phyloP scores from a whole-genome alignment of 2,113 vertebrate species.

The Pachyramphus minor region DNA sequence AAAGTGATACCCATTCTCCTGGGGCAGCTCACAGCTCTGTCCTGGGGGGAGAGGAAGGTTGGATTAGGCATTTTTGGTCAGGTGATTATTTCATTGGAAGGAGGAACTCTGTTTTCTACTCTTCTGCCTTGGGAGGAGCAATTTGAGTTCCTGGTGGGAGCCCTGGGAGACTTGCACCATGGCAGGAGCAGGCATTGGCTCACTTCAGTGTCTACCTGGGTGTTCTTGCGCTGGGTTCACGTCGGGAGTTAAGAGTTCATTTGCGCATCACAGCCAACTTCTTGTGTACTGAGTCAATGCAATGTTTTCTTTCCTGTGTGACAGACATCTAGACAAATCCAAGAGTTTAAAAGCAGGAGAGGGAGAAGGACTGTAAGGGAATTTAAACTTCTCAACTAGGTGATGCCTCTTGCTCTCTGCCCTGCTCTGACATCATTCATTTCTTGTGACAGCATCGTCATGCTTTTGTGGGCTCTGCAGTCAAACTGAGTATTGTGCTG shows the following conservation, averaged over 20 bases:
- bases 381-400: not conserved
- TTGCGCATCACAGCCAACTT: not conserved
- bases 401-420: not conserved
- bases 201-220: not conserved
- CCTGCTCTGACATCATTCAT: not conserved
- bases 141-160: not conserved
- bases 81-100: not conserved
- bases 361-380: not conserved
- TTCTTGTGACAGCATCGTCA: not conserved
- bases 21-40: not conserved
- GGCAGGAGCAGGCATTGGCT: not conserved
- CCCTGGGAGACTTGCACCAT: accelerated
- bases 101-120: not conserved
- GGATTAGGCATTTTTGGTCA: not conserved
- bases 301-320: not conserved
- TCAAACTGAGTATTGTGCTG: not conserved
- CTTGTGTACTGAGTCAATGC: accelerated
- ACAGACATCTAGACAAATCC: not conserved
- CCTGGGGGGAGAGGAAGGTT: not conserved
- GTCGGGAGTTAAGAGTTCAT: accelerated
- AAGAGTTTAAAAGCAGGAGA: not conserved
- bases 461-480: not conserved
- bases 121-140: not conserved
- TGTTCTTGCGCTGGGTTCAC: not conserved
- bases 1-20: not conserved